Conservation (phyloP, 2,113 vertebrate species). For the Sarotherodon lohbergeri region DNA sequence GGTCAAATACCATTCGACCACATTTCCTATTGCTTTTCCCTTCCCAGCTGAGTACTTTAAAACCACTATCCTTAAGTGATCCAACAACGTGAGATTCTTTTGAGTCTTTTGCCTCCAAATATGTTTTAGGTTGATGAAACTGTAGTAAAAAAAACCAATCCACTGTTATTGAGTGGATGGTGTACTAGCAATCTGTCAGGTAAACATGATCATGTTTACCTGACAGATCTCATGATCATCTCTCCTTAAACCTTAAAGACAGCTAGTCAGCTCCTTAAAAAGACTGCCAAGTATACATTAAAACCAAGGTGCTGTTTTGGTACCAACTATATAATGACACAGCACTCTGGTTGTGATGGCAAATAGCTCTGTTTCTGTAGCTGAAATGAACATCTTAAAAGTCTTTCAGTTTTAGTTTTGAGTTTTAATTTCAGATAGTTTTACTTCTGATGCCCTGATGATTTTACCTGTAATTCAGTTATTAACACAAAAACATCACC, state of each 20-base stretch:
- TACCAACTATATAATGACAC: background rate
- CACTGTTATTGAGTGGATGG: background rate
- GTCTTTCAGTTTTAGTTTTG: background rate
- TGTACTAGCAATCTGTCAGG: background rate
- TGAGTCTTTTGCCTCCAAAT: background rate
- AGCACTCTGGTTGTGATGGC: background rate
- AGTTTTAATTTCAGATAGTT: background rate
- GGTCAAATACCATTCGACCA: constrained; percentile 17
- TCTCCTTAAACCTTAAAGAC: constrained; percentile 24
- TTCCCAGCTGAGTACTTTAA: background rate
- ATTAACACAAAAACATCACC: background rate
- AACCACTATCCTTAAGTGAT: constrained; percentile 10
- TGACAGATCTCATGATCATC: background rate
- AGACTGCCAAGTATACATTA: background rate
- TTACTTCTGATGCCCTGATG: background rate
- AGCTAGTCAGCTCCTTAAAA: constrained; percentile 7
- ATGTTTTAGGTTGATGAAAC: background rate
- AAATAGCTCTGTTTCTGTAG: background rate
- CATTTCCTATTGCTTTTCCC: background rate
- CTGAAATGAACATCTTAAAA: background rate
- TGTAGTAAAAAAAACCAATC: background rate
- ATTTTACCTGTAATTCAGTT: background rate
- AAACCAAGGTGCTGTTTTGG: background rate
- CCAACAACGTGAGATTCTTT: background rate
- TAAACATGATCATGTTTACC: background rate